A percentile compares a stretch with the other conserved stretches of the same genome.
phyloP scores from a whole-genome alignment of 2,888 invertebrate species.

The Herminia tarsipennalis region DNA sequence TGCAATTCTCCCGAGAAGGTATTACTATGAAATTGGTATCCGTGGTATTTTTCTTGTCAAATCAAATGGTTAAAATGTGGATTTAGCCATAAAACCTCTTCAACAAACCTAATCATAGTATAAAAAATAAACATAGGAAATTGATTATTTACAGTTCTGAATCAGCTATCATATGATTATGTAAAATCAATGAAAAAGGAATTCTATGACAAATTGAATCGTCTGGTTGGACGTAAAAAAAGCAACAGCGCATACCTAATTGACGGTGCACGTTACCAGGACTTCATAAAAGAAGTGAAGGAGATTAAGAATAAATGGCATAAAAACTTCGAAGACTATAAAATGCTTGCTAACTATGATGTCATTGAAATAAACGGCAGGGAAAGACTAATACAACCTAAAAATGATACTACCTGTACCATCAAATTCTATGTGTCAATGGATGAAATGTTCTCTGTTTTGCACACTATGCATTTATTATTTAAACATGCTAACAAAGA shows the following conservation, averaged over 20 bases:
- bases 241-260: conserved; percentile 66
- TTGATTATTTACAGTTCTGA: conserved; percentile 50
- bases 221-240: conserved; percentile 60
- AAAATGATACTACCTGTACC: conserved; percentile 43
- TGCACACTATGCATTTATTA: conserved; percentile 72
- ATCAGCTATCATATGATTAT: conserved; percentile 43
- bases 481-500: conserved; percentile 64
- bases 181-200: conserved; percentile 60
- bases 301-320: conserved; percentile 53
- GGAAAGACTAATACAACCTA: conserved; percentile 63
- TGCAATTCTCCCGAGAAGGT: too few relatives aligned
- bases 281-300: conserved; percentile 65
- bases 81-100: too few relatives aligned
- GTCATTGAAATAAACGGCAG: conserved; percentile 53
- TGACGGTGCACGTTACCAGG: conserved; percentile 53
- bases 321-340: conserved; percentile 68
- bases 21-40: too few relatives aligned
- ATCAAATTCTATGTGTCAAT: conserved; percentile 66
- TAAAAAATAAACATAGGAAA: not conserved
- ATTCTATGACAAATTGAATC: conserved; percentile 61
- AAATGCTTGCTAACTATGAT: conserved; percentile 68
- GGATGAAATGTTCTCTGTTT: conserved; percentile 66
- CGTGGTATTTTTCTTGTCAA: too few relatives aligned
- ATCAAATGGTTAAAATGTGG: not conserved
- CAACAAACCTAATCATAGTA: too few relatives aligned